Evolutionary conservation across 53 echinoderm and acorn worm species (phyloP).

Genomic region (Holothuria scabra): DNA sequence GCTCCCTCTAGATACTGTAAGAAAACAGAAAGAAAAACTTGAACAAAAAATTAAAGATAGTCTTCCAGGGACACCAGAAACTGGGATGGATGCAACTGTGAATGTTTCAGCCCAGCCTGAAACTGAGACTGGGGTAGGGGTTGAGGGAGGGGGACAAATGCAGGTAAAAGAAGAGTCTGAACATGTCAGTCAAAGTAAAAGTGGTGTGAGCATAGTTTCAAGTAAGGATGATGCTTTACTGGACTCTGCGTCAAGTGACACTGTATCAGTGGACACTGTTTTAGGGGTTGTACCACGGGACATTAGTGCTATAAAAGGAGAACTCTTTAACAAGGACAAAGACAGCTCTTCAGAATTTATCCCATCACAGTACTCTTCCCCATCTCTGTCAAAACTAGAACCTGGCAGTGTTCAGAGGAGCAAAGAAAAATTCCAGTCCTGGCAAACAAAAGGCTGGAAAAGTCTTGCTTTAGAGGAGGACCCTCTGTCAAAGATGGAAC

Average conservation of each 20-base stretch:
- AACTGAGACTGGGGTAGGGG: conserved; percentile 9
- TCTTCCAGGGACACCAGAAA: conserved; percentile 59
- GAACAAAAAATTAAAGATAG: conserved; percentile 78
- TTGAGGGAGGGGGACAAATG: conserved; percentile 18
- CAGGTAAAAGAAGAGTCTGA: neutral
- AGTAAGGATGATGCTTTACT: no score
- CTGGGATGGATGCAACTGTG: conserved; percentile 36
- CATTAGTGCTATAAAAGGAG: conserved; percentile 20
- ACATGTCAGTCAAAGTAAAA: neutral
- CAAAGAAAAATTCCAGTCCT: conserved; percentile 64
- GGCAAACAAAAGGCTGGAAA: conserved; percentile 47
- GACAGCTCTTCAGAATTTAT: neutral
- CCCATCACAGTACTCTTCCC: conserved; percentile 12
- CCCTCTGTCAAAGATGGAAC: conserved; percentile 21
- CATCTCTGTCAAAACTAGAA: conserved; percentile 51
- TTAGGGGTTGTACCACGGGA: no score
- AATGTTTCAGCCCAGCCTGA: conserved; percentile 23
- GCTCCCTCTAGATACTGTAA: conserved; percentile 74
- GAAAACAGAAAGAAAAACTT: conserved; percentile 82
- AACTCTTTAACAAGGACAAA: neutral
- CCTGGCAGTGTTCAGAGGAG: conserved; percentile 67
- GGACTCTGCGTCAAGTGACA: neutral
- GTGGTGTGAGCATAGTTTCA: no score
- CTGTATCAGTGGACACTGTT: neutral
- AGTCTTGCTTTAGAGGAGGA: conserved; percentile 23